phyloP scores from a whole-genome alignment of 2,888 invertebrate species.

The Agrilus cyanescens region DNA sequence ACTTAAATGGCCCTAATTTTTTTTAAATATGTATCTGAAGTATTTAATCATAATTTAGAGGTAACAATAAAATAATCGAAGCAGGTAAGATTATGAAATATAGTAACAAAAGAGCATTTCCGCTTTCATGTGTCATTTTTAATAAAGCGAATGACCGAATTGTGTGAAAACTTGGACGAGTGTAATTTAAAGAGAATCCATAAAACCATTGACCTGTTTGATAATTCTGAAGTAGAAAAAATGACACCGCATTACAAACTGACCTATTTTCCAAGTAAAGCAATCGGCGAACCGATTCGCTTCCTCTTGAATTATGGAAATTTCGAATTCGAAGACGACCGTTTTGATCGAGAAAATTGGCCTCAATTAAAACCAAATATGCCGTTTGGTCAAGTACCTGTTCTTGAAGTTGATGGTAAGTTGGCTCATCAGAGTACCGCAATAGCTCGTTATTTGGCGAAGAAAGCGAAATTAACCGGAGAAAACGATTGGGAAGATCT shows the following conservation, averaged over 20 bases:
- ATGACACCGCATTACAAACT: slow-evolving; percentile 43
- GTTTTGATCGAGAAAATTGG: slow-evolving; percentile 36
- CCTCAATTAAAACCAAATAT: slow-evolving; percentile 30
- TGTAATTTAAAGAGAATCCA: no score
- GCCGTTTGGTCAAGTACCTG: slow-evolving; percentile 50
- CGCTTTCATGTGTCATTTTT: no score
- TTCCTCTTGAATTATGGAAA: slow-evolving; percentile 49
- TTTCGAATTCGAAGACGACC: slow-evolving; percentile 47
- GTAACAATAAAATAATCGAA: no score
- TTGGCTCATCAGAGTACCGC: slow-evolving; percentile 45
- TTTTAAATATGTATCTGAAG: no score
- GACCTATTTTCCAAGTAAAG: slow-evolving; percentile 50
- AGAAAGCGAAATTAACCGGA: slow-evolving; percentile 43
- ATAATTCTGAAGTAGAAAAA: background rate
- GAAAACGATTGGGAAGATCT: slow-evolving; percentile 42
- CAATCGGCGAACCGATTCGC: slow-evolving; percentile 50
- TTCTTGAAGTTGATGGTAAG: slow-evolving; percentile 50
- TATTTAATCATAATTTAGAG: no score
- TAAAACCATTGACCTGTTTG: no score
- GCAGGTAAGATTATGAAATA: no score
- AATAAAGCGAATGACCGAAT: no score
- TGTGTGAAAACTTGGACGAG: no score
- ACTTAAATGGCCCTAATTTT: no score
- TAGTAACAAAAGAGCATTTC: no score
- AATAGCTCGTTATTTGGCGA: slow-evolving; percentile 48